Evolutionary conservation across 1,140 invertebrate genomes (phyloP).

Genomic region (Wasmannia auropunctata): DNA sequence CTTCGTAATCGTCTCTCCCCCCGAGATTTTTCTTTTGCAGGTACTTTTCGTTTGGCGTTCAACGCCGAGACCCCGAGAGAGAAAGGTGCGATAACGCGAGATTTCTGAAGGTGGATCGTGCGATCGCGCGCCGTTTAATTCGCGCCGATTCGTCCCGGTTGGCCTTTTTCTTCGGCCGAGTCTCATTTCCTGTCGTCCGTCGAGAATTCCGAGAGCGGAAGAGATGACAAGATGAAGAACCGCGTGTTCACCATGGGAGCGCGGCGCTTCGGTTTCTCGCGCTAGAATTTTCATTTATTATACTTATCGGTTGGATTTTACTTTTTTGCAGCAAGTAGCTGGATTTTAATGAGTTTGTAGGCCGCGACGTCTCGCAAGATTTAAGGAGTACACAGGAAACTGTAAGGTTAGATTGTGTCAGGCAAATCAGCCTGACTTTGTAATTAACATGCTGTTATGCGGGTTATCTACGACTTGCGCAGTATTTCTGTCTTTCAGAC

Average conservation of each 20-base stretch:
- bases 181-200: slow-evolving; percentile 25
- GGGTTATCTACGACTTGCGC: neutral
- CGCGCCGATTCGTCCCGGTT: neutral
- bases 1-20: slow-evolving; percentile 57
- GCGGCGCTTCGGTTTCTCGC: neutral
- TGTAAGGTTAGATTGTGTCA: neutral
- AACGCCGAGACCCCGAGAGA: neutral
- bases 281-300: neutral
- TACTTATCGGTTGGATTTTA: neutral
- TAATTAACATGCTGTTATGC: slow-evolving; percentile 12
- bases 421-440: neutral
- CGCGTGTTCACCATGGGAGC: neutral
- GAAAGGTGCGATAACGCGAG: slow-evolving; percentile 34
- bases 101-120: slow-evolving; percentile 16
- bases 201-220: slow-evolving; percentile 20
- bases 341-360: neutral
- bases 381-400: neutral
- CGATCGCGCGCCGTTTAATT: slow-evolving; percentile 28
- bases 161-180: neutral
- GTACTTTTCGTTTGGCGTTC: slow-evolving; percentile 35
- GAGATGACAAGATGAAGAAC: slow-evolving; percentile 15
- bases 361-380: neutral
- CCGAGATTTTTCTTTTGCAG: slow-evolving; percentile 26
- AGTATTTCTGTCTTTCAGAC: neutral
- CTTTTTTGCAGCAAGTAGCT: neutral